Evolutionary conservation across 2,113 vertebrate genomes (phyloP), one percentile per base, ranked within the genome.

Genomic region (Polyodon spathula): DNA sequence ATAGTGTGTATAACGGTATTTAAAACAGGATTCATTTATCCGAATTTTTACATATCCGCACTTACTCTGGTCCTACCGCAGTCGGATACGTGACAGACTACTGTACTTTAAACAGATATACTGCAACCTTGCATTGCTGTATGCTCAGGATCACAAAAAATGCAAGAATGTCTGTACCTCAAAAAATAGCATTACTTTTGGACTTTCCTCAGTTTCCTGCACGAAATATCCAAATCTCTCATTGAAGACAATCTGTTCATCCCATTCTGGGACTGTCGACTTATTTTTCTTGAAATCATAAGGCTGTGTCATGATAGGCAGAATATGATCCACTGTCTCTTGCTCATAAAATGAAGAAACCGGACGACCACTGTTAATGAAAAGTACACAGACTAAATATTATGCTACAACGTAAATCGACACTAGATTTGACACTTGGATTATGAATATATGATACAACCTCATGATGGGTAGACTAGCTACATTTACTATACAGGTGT

Each of bases 161-260:
- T 37, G 16, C 5, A 11, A 12, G 46, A 63, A 2, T 16, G 50
- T 51, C 48, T 79, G 78, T 83, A 97, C 95, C 86, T 98, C 95
- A 79, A 98, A 98, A 71, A 97, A 91, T 17, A 98, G 77, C 9
- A 95, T 81, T 58, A 93, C 86, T 60, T 61, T 84, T 63, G 94
- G 93, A 54, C 76, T 76, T 42, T 85, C 82, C 1, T 87, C 79
- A 16, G 68, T 73, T 58, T 86, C 79, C 73, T 88, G 81, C 61
- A 97, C 79, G 66, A 97, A 94, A 68, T 92, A 88, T 50, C 75
- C 76, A 61, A 97, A 97, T 58, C 87, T 80, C 54, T 97, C 93
- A 63, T 96, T 95, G 82, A 98, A 97, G 81, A 98, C 80, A 60
- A 98, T 85, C 83, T 93, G 96, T 37, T 98, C 96, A 66, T 94